Percentiles rank a stretch among this genome's conserved stretches.
Conservation (phyloP, 2,888 invertebrate species). For the Litoditis marina region DNA sequence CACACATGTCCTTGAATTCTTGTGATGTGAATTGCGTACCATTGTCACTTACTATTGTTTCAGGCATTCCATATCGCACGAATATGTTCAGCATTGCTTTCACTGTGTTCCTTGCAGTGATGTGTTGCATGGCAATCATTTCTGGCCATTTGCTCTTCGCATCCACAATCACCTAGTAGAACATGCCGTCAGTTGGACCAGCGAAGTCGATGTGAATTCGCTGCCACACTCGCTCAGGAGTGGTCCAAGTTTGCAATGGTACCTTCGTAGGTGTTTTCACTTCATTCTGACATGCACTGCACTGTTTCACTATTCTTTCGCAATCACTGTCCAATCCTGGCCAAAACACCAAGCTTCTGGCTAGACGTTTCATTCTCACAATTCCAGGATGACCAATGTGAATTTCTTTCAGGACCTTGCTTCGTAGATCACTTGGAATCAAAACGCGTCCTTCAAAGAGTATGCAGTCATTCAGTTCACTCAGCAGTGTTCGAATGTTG, state of each 20-base stretch:
- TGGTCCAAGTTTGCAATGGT: conserved; percentile 53
- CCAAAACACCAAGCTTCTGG: conserved; percentile 56
- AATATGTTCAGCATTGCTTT: conserved; percentile 20
- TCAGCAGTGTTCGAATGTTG: no score
- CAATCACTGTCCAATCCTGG: conserved; percentile 39
- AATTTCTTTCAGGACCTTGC: conserved; percentile 39
- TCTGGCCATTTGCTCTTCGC: conserved; percentile 64
- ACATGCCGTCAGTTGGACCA: conserved; percentile 59
- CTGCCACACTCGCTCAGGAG: conserved; percentile 56
- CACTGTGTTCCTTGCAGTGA: conserved; percentile 16
- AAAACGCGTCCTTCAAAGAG: conserved; percentile 42
- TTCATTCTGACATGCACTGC: conserved; percentile 31
- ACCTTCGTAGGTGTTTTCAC: conserved; percentile 35
- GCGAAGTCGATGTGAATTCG: conserved; percentile 64
- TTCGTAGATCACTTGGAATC: conserved; percentile 39
- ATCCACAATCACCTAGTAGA: conserved; percentile 62
- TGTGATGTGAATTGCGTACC: conserved; percentile 29
- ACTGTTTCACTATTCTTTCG: conserved; percentile 30
- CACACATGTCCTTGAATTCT: conserved; percentile 23
- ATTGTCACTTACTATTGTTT: conserved; percentile 37
- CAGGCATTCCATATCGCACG: conserved; percentile 21
- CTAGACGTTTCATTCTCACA: conserved; percentile 52
- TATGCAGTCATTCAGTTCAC: no score
- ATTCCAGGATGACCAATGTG: conserved; percentile 54
- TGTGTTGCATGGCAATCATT: conserved; percentile 21